phyloP scores from a whole-genome alignment of 2,113 vertebrate genomes.

The Tachycineta bicolor region DNA sequence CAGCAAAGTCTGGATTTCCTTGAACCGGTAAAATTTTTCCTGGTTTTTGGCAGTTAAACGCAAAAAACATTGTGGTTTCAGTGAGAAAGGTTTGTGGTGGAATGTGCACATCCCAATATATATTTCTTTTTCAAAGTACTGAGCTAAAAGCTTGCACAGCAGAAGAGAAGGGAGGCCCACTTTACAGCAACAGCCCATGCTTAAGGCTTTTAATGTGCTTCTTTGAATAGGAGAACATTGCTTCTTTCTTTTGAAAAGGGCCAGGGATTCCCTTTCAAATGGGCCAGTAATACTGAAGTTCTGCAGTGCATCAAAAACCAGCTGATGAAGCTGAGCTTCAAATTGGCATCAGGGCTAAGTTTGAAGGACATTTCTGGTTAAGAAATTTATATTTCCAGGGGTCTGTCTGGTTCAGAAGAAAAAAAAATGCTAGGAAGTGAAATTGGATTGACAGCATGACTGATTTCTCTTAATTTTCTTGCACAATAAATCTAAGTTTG shows the following conservation, averaged over 20 bases:
- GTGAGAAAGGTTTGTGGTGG: background rate
- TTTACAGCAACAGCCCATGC: background rate
- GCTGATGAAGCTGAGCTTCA: background rate
- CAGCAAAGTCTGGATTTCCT: slow-evolving; percentile 19
- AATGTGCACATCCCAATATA: background rate
- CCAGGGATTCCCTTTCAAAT: background rate
- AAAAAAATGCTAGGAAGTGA: slow-evolving; percentile 9
- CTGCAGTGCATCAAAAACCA: background rate
- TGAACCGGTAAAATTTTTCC: background rate
- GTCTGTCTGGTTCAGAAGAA: background rate
- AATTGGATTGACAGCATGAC: slow-evolving; percentile 15
- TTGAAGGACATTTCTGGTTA: background rate
- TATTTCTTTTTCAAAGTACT: background rate
- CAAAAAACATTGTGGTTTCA: background rate
- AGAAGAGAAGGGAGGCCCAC: background rate
- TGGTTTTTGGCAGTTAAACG: background rate
- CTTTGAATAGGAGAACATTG: background rate
- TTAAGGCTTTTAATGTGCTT: background rate
- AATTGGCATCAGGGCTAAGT: background rate
- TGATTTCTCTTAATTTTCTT: slow-evolving; percentile 32
- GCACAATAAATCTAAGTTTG: slow-evolving; percentile 7
- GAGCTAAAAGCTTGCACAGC: background rate
- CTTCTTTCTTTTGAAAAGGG: background rate
- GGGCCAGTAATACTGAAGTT: background rate
- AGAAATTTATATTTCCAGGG: background rate